phyloP scores from a whole-genome alignment of 1,140 invertebrate species.

The Drosophila biarmipes region DNA sequence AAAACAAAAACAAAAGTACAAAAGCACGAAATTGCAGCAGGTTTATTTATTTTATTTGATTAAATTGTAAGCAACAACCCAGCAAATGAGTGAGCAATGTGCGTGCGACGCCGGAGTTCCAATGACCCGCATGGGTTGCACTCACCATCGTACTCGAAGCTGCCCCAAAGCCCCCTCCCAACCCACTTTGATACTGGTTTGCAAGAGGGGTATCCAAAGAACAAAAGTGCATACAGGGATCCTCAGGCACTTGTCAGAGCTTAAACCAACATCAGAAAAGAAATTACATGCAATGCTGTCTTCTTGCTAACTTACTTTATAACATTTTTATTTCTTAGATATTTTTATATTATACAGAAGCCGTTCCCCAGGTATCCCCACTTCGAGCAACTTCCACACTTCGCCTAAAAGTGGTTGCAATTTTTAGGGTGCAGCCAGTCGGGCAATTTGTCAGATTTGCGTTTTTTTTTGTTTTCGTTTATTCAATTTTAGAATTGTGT shows the following conservation, averaged over 20 bases:
- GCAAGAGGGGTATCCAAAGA: conserved; percentile 10
- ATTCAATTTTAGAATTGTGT: conserved; percentile 67
- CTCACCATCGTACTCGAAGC: conserved; percentile 5
- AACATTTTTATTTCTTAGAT: neutral
- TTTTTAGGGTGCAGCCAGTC: conserved; percentile 69
- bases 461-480: conserved; percentile 43
- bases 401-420: conserved; percentile 9
- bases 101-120: conserved; percentile 76
- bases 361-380: conserved; percentile 2
- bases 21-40: conserved; percentile 46
- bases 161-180: neutral
- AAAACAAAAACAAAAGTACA: conserved; percentile 43
- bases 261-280: neutral
- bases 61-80: conserved; percentile 60
- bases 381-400: conserved; percentile 9
- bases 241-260: too few relatives aligned
- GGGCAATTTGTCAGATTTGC: conserved; percentile 54
- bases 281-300: neutral
- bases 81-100: conserved; percentile 58
- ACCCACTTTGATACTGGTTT: conserved; percentile 34
- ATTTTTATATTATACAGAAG: neutral
- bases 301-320: too few relatives aligned
- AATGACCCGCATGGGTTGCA: conserved; percentile 73
- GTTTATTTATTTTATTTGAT: conserved; percentile 75
- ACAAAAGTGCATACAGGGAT: conserved; percentile 9